These are phyloP conservation scores for Ernsta delagoae DNA, from an alignment of 2,888 invertebrate species.

Conservation along the genomic window DNA sequence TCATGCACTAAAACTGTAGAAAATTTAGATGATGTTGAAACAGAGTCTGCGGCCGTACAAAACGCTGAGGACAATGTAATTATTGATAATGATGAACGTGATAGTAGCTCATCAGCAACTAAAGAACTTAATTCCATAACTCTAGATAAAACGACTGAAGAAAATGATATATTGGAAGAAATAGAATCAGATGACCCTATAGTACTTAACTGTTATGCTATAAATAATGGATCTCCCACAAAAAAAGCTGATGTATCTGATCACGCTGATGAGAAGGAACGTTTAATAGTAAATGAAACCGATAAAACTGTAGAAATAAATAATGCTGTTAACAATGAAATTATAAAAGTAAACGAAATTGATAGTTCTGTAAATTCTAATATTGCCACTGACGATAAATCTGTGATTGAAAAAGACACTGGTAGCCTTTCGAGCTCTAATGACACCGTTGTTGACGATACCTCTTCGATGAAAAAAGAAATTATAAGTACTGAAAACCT, in stretches of 20 bases:
- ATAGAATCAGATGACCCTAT: conserved; percentile 1
- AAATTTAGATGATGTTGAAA: conserved; percentile 13
- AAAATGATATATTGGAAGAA: neutral
- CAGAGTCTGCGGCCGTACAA: neutral
- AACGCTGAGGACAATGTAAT: neutral
- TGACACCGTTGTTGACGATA: neutral
- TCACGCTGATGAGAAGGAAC: neutral
- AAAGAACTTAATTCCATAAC: neutral
- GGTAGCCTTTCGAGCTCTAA: neutral
- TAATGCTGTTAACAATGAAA: neutral
- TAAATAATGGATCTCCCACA: neutral
- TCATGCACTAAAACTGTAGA: conserved; percentile 16
- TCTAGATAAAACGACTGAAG: neutral
- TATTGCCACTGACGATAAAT: neutral
- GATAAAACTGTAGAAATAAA: neutral
- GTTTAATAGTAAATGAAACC: neutral
- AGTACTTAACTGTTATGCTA: neutral
- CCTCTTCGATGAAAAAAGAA: neutral
- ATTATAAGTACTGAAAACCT: neutral
- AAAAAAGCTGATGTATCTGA: neutral
- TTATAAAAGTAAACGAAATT: neutral
- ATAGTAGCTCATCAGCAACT: neutral
- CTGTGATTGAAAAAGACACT: neutral
- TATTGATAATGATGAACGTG: neutral
- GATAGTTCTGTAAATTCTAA: neutral